Base-by-base conservation (phyloP, 2,888 invertebrate species). In the Chymomyza procnemis region DNA sequence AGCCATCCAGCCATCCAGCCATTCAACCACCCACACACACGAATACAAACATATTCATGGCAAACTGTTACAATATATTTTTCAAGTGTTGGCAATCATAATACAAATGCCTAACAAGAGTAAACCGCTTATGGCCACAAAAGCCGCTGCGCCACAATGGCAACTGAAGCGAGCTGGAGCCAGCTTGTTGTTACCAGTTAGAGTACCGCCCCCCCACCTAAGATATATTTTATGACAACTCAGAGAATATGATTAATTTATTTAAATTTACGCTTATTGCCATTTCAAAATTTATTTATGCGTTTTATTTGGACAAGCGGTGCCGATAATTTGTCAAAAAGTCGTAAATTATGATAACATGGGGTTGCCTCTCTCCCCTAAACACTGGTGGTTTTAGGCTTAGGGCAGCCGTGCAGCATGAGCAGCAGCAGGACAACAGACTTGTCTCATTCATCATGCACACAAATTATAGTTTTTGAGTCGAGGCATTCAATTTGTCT, bases 311-410 rank as follows among this genome's bases (percentile, higher is more conserved):
- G 81, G 73, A 75, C 75, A 76, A 81, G 81, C 81, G 64, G 50
- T 71, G 74, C 85, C 86, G 81, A 81, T 87, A 79, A 87, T 87
- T 88, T 87, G 83, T 88, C 87, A 86, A 81, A 76, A 86, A 84
- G 85, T 80, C 82, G 78, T 84, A 86, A 86, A 81, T 86, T 84
- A 82, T 80, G 74, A 78, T 85, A 76, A 73, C 72, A 67, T 61
- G 6, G 50, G n/a, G n/a, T n/a, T n/a, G n/a, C n/a, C 50, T n/a
- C 18, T 2, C 8, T 8, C 21, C 3, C 3, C 34, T 30, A 61
- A 61, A 57, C 34, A 26, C n/a, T n/a, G n/a, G n/a, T n/a, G n/a
- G n/a, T n/a, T n/a, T n/a, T 26, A 8, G n/a, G 26, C 2, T 26
- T 26, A 26, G 3, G 6, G 0, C n/a, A 0, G 26, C 4, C 6